phyloP scores from a whole-genome alignment of 2,888 invertebrate species.

The Trichogramma evanescens region DNA sequence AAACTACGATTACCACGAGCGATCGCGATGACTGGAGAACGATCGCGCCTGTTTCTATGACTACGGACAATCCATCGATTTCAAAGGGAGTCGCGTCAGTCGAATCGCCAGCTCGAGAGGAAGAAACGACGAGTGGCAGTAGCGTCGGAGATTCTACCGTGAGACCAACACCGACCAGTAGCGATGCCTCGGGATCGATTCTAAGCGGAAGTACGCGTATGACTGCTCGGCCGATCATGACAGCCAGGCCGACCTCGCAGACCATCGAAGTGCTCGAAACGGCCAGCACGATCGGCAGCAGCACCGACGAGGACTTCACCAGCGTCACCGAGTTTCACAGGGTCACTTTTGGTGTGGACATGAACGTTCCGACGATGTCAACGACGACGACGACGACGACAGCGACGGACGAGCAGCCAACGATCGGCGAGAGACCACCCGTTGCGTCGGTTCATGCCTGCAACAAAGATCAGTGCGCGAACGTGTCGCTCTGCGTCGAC shows the following conservation, averaged over 20 bases:
- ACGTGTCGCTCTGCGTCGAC: constrained; percentile 24
- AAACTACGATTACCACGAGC: not conserved
- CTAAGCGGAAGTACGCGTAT: not conserved
- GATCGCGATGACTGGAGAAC: too few species aligned
- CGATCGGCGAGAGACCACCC: not conserved
- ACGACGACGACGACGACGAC: not conserved
- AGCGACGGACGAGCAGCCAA: not conserved
- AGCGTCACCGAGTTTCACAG: constrained; percentile 30
- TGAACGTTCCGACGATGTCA: not conserved
- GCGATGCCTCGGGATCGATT: not conserved
- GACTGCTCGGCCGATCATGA: too few species aligned
- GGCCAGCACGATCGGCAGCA: not conserved
- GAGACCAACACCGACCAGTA: too few species aligned
- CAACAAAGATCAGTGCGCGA: constrained; percentile 25
- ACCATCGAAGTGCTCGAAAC: not conserved
- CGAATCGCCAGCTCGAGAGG: too few species aligned
- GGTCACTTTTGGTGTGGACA: constrained; percentile 16
- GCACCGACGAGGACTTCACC: constrained; percentile 10
- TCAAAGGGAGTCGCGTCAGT: too few species aligned
- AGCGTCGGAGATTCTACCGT: too few species aligned
- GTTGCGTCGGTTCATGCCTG: constrained; percentile 21
- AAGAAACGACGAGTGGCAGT: too few species aligned
- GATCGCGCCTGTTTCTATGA: too few species aligned
- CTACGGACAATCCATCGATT: too few species aligned
- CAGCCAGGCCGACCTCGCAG: too few species aligned